phyloP scores from a whole-genome alignment of 2,113 vertebrate genomes.

The Psilopogon haemacephalus region DNA sequence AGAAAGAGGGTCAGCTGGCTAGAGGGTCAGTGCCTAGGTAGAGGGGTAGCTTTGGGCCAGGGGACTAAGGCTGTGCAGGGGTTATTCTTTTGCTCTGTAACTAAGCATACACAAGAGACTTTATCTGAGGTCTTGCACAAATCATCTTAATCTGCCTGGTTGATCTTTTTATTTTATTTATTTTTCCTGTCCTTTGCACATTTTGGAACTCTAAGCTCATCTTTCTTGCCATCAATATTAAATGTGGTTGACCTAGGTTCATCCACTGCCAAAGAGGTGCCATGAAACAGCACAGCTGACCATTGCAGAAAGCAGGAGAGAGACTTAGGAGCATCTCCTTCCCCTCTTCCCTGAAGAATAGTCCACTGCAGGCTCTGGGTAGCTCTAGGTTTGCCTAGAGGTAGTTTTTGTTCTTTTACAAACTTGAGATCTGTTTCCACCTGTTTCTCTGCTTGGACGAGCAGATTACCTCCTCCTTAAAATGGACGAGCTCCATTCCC shows the following conservation, averaged over 20 bases:
- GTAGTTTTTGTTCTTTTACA: not conserved
- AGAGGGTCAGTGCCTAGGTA: not conserved
- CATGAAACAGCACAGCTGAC: not conserved
- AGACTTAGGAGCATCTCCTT: not conserved
- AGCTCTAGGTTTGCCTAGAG: not conserved
- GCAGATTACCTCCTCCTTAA: not conserved
- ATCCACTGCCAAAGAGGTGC: not conserved
- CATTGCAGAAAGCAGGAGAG: not conserved
- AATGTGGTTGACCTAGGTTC: not conserved
- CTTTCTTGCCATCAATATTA: not conserved
- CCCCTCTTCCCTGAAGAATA: too few species aligned
- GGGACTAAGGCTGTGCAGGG: not conserved
- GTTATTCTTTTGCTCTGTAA: not conserved
- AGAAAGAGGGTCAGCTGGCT: not conserved
- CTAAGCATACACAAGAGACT: not conserved
- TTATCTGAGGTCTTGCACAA: not conserved
- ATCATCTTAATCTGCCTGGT: not conserved
- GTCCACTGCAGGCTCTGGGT: not conserved
- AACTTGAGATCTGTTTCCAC: not conserved
- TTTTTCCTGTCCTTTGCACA: not conserved
- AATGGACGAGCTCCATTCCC: not conserved
- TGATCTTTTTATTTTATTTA: not conserved
- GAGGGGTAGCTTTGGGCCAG: accelerated
- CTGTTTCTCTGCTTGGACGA: not conserved
- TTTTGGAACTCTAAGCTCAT: not conserved